Conservation (phyloP, 92 coral and sea anemone genomes). For the Isaurus tuberculatus region DNA sequence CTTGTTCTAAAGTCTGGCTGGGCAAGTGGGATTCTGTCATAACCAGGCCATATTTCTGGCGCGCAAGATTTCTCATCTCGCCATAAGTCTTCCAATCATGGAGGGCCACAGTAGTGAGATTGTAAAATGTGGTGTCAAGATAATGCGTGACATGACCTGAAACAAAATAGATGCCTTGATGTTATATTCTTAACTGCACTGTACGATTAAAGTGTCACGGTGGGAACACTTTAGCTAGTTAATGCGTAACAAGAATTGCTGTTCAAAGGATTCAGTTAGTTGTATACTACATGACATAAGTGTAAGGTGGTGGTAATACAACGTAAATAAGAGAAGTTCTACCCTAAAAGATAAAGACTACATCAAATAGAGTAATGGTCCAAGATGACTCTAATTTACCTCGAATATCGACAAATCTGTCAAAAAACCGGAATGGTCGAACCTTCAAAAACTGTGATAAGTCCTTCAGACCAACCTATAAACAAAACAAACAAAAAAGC, state of each 20-base stretch:
- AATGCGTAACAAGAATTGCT: background rate
- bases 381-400: slow-evolving; percentile 49
- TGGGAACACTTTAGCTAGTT: background rate
- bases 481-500: background rate
- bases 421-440: slow-evolving; percentile 90
- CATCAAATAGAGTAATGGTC: background rate
- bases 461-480: slow-evolving; percentile 92
- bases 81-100: slow-evolving; percentile 99
- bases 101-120: slow-evolving; percentile 96
- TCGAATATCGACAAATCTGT: slow-evolving; percentile 89
- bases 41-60: slow-evolving; percentile 86
- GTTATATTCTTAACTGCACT: background rate
- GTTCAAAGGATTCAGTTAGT: no score
- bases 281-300: no score
- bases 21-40: slow-evolving; percentile 98
- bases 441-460: slow-evolving; percentile 91
- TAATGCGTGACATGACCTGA: slow-evolving; percentile 94
- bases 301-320: no score
- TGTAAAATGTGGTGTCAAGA: slow-evolving; percentile 93
- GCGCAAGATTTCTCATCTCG: slow-evolving; percentile 96
- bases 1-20: slow-evolving; percentile 98
- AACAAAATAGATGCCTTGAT: background rate
- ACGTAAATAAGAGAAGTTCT: no score
- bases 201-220: background rate
- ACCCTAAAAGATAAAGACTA: no score